Evolutionary conservation across 2,113 vertebrate species (phyloP).

Genomic region (Neomonachus schauinslandi): DNA sequence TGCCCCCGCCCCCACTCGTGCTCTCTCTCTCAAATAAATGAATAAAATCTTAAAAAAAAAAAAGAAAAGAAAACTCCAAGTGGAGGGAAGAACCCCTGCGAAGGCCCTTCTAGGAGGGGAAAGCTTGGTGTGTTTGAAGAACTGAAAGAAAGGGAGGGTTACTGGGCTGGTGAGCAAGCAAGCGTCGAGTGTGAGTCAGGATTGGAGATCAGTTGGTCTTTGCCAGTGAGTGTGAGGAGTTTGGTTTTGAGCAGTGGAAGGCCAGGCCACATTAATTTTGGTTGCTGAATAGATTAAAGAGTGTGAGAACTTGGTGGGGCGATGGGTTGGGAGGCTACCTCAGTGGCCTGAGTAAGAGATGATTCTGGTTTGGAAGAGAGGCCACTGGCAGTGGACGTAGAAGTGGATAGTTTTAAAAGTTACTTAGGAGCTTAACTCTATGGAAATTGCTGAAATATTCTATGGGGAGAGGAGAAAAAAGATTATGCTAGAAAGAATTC

Average conservation of each 20-base stretch:
- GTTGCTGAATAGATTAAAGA: not conserved
- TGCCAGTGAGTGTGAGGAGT: not conserved
- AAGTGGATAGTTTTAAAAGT: not conserved
- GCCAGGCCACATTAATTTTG: not conserved
- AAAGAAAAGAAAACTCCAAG: not conserved
- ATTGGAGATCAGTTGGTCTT: not conserved
- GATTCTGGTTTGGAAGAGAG: not conserved
- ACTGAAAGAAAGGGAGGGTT: not conserved
- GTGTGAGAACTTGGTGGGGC: not conserved
- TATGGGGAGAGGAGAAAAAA: not conserved
- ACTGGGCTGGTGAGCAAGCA: not conserved
- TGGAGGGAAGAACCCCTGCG: not conserved
- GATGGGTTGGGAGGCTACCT: not conserved
- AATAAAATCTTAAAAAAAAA: not conserved
- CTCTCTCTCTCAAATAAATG: not conserved
- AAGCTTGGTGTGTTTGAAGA: not conserved
- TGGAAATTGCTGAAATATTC: not conserved
- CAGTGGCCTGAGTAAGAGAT: not conserved
- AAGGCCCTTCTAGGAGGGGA: not conserved
- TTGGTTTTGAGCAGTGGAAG: not conserved
- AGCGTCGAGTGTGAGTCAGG: not conserved
- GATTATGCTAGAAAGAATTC: not conserved
- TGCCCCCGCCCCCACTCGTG: not conserved
- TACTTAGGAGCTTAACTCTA: not conserved
- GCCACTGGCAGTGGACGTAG: not conserved